A percentile compares a stretch with the other conserved stretches of the same genome.
Conservation (phyloP, 2,113 vertebrate genomes). For the Cyanoramphus novaezelandiae region DNA sequence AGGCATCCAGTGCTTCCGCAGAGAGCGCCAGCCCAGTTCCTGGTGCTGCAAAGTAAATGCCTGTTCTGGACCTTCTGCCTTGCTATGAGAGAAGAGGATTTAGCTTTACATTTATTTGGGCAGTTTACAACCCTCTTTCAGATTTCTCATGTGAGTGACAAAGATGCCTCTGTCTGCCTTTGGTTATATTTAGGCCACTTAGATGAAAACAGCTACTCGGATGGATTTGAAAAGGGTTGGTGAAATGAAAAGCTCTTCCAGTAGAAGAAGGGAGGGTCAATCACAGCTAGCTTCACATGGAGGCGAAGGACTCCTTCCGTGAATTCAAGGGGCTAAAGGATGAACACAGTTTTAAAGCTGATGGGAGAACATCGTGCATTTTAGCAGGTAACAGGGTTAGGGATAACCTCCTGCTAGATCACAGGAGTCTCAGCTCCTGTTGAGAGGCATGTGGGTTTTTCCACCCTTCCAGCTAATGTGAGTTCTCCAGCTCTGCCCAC, state of each 20-base stretch:
- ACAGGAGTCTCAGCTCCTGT: not conserved
- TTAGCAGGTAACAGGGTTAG: not conserved
- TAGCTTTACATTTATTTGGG: not conserved
- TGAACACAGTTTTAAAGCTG: not conserved
- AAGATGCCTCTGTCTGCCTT: constrained; percentile 58
- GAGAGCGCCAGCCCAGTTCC: not conserved
- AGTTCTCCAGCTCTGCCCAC: not conserved
- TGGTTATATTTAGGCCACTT: constrained; percentile 55
- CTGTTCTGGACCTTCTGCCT: not conserved
- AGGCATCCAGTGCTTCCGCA: not conserved
- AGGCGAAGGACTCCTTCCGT: not conserved
- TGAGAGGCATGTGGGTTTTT: not conserved
- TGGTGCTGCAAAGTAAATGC: not conserved
- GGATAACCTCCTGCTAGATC: not conserved
- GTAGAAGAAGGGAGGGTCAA: not conserved
- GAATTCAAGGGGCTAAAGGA: not conserved
- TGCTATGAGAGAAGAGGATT: not conserved
- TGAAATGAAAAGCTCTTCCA: constrained; percentile 50
- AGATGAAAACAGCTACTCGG: constrained; percentile 40
- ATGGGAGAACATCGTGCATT: not conserved
- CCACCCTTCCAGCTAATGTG: not conserved
- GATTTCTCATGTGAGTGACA: constrained; percentile 17
- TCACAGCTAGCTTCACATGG: not conserved
- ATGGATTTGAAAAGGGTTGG: constrained; percentile 34
- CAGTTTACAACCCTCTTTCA: constrained; percentile 10